Evolutionary conservation across 2,888 invertebrate genomes (phyloP).

Genomic region (Acrobasis suavella): DNA sequence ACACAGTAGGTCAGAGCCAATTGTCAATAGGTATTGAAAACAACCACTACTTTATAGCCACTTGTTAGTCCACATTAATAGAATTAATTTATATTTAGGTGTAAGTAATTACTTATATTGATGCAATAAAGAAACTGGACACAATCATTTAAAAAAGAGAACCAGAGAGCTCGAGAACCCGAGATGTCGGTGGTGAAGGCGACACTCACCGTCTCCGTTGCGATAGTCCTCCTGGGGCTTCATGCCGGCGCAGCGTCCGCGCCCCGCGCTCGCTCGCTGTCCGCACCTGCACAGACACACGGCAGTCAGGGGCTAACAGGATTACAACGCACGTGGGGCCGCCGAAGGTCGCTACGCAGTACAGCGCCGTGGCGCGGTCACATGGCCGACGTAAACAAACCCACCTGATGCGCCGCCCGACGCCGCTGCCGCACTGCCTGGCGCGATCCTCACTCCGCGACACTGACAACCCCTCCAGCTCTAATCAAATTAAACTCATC

Average conservation of each 20-base stretch:
- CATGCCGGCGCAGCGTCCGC: conserved; percentile 44
- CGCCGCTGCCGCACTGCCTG: conserved; percentile 24
- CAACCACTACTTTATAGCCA: not conserved
- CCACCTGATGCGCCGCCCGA: conserved; percentile 48
- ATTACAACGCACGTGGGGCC: conserved; percentile 36
- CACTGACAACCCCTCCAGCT: conserved; percentile 18
- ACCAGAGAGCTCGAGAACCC: too few relatives aligned
- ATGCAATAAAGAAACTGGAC: too few relatives aligned
- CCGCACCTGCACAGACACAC: conserved; percentile 29
- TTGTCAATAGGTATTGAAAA: conserved; percentile 17
- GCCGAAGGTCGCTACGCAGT: conserved; percentile 45
- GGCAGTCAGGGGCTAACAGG: conserved; percentile 41
- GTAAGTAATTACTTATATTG: too few relatives aligned
- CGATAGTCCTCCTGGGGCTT: conserved; percentile 59
- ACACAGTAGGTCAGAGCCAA: conserved; percentile 10
- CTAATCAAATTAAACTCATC: conserved; percentile 29
- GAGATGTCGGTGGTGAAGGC: not conserved
- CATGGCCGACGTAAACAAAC: conserved; percentile 57
- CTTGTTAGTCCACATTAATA: not conserved
- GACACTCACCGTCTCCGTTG: conserved; percentile 63
- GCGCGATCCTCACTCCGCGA: conserved; percentile 7
- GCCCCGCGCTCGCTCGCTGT: conserved; percentile 27
- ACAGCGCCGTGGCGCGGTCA: conserved; percentile 37
- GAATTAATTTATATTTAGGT: too few relatives aligned
- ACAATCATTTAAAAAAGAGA: too few relatives aligned